phyloP scores from a whole-genome alignment of 2,888 invertebrate species.

The Athalia rosae region DNA sequence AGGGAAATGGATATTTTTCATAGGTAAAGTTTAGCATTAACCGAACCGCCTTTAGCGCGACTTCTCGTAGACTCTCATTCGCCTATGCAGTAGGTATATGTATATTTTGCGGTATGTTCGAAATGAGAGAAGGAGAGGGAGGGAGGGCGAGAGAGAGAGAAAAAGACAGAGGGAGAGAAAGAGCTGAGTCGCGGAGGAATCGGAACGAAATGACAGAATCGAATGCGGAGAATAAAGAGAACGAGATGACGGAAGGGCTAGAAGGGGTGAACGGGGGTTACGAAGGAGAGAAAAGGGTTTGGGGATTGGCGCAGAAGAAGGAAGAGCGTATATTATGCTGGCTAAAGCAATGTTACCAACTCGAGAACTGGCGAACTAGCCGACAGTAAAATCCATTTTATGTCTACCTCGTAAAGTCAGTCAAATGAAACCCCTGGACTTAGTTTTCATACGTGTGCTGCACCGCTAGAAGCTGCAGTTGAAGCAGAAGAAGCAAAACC shows the following conservation, averaged over 20 bases:
- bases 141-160: no score
- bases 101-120: no score
- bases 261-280: background rate
- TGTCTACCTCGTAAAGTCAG: constrained; percentile 72
- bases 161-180: no score
- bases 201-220: no score
- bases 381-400: constrained; percentile 73
- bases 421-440: constrained; percentile 71
- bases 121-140: no score
- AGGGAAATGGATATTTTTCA: constrained; percentile 56
- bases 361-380: constrained; percentile 72
- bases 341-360: constrained; percentile 70
- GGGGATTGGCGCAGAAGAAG: constrained; percentile 43
- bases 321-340: constrained; percentile 61
- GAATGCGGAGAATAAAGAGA: no score
- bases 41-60: constrained; percentile 9
- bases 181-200: no score
- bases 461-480: constrained; percentile 7
- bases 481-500: background rate
- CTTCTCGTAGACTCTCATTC: constrained; percentile 26
- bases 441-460: constrained; percentile 71
- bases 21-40: constrained; percentile 61
- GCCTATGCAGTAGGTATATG: constrained; percentile 31
- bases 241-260: no score
- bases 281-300: constrained; percentile 10